Percentiles rank a stretch among this genome's conserved stretches.
Evolutionary conservation across 2,113 vertebrate genomes (phyloP).

Genomic region (Capricornis sumatraensis): DNA sequence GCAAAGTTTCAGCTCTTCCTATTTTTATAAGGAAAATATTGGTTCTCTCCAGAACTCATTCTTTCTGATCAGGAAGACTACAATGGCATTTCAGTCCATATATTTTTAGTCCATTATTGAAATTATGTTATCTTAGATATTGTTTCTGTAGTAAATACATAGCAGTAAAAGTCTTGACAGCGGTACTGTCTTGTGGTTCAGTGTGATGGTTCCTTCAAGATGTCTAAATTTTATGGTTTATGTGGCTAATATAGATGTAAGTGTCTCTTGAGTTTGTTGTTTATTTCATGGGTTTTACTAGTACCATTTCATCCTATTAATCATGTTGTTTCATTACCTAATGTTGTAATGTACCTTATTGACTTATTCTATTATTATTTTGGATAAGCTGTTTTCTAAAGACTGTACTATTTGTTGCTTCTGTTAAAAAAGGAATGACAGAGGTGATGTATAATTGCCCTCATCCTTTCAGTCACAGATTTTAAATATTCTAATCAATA

Average conservation of each 20-base stretch:
- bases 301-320: background rate
- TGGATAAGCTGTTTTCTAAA: background rate
- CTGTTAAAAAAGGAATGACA: background rate
- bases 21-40: background rate
- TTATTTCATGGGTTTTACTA: background rate
- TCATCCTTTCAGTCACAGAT: background rate
- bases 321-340: background rate
- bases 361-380: slow-evolving; percentile 15
- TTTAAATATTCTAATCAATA: slow-evolving; percentile 12
- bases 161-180: background rate
- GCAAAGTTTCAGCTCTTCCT: background rate
- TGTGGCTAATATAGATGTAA: background rate
- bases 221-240: background rate
- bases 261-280: background rate
- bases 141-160: background rate
- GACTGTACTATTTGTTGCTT: background rate
- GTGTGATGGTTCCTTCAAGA: background rate
- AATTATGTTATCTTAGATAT: background rate
- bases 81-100: background rate
- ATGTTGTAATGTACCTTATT: background rate
- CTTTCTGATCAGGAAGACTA: background rate
- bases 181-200: background rate
- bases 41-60: background rate
- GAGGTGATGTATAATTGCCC: background rate
- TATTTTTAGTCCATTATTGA: background rate